Evolutionary conservation across 2,113 vertebrate genomes (phyloP).

Genomic region (Zapornia atra): DNA sequence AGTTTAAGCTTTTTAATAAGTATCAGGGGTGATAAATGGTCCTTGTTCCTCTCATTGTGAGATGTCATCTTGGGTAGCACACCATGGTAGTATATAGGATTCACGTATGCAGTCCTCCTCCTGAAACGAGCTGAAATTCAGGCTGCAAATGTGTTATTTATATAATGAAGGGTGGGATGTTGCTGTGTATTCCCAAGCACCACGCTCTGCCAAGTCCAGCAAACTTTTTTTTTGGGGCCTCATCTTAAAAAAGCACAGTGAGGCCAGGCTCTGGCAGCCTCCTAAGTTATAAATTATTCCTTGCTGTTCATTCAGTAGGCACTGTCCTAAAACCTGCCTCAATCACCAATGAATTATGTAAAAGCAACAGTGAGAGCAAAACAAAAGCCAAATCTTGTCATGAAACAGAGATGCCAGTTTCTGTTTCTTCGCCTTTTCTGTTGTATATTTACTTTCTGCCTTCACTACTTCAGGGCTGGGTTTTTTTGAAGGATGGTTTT

Average conservation of each 20-base stretch:
- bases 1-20: neutral
- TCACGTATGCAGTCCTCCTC: neutral
- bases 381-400: neutral
- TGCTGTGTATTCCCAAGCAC: neutral
- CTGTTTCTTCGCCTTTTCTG: neutral
- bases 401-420: neutral
- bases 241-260: neutral
- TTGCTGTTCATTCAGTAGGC: neutral
- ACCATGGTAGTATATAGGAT: neutral
- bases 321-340: neutral
- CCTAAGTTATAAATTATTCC: neutral
- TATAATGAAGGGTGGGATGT: neutral
- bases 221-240: neutral
- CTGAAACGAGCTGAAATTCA: neutral
- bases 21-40: neutral
- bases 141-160: neutral
- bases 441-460: neutral
- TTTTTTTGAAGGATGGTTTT: neutral
- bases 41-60: neutral
- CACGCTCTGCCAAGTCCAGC: neutral
- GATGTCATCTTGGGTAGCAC: neutral
- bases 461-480: neutral
- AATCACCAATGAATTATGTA: neutral
- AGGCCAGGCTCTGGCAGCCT: neutral
- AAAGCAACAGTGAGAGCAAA: neutral